Conservation (phyloP, 2,113 vertebrate species). For the Forbesichthys papilliferus region DNA sequence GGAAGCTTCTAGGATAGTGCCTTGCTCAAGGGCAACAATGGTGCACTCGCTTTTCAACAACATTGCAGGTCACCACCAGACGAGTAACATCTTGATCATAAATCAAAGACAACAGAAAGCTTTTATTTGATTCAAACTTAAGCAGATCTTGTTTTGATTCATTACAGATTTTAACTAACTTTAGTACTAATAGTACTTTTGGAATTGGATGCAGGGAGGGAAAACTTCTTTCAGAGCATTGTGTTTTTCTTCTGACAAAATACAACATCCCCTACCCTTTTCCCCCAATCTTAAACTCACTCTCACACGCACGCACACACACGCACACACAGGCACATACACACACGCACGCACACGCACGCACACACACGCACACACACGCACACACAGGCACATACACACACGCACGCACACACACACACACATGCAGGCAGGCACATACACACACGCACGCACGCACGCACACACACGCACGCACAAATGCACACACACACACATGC, state of each 20-base stretch:
- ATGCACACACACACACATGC: not conserved
- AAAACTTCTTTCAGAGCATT: constrained; percentile 39
- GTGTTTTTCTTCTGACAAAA: constrained; percentile 10
- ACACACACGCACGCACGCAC: no score
- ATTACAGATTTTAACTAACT: no score
- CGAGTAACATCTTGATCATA: no score
- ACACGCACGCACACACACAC: not conserved
- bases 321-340: not conserved
- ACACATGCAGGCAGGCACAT: no score
- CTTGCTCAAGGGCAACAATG: no score
- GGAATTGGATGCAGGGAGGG: not conserved
- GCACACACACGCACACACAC: not conserved
- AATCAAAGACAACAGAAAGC: no score
- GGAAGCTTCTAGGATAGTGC: no score
- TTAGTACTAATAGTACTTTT: no score
- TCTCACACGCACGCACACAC: constrained; percentile 11
- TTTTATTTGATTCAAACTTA: no score
- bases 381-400: constrained; percentile 1
- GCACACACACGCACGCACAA: not conserved
- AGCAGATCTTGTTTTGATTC: no score
- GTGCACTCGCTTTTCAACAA: no score
- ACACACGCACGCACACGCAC: not conserved
- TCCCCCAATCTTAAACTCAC: constrained; percentile 15
- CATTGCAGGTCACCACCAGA: no score
- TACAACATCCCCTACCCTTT: constrained; percentile 38